These are phyloP conservation scores for Meloidogyne exigua DNA, from an alignment of 1,140 invertebrate genomes.

Conservation along the genomic window DNA sequence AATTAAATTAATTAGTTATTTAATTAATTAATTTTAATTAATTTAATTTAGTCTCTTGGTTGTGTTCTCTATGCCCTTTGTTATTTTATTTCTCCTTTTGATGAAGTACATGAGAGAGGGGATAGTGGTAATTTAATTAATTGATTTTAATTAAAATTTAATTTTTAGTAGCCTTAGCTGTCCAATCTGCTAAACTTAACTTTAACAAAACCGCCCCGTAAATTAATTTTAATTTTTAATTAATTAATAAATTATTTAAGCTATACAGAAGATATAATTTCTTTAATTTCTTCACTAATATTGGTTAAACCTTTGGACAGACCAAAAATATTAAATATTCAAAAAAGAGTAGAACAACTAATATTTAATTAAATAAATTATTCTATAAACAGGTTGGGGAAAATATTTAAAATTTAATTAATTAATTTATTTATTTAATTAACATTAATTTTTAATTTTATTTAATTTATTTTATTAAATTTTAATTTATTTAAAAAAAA, in stretches of 20 bases:
- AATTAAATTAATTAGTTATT: no score
- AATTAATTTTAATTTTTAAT: slow-evolving; percentile 9
- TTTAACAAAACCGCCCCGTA: slow-evolving; percentile 33
- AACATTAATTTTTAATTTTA: neutral
- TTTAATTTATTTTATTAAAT: neutral
- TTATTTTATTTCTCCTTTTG: slow-evolving; percentile 38
- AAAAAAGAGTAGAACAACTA: slow-evolving; percentile 7
- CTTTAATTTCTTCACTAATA: slow-evolving; percentile 25
- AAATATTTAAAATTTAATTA: neutral
- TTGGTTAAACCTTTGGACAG: slow-evolving; percentile 24
- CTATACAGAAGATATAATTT: slow-evolving; percentile 16
- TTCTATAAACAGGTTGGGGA: neutral
- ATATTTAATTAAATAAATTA: neutral
- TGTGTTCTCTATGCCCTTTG: slow-evolving; percentile 40
- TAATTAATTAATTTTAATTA: neutral
- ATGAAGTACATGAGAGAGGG: slow-evolving; percentile 35
- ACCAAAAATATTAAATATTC: slow-evolving; percentile 28
- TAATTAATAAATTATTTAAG: slow-evolving; percentile 8
- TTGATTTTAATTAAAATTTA: neutral
- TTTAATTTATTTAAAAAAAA: no score
- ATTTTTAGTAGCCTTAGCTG: slow-evolving; percentile 24
- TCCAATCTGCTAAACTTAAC: slow-evolving; percentile 33
- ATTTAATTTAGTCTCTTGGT: slow-evolving; percentile 35
- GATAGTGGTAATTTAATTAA: slow-evolving; percentile 23
- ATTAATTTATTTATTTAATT: neutral